Evolutionary conservation across 2,797 vertebrate genomes (phyloP).

Genomic region (Esox masquinongy): DNA sequence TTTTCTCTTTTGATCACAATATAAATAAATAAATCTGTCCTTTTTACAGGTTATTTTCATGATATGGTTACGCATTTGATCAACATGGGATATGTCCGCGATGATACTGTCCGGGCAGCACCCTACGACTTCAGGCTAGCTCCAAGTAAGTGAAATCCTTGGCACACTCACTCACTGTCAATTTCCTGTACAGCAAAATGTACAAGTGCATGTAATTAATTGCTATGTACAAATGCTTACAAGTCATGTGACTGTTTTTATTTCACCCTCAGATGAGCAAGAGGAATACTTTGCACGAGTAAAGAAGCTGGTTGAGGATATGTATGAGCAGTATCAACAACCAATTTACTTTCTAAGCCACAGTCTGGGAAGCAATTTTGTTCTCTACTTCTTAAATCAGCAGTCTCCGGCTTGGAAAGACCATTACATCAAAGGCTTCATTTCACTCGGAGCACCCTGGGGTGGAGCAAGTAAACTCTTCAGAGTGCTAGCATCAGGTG

Average conservation of each 20-base stretch:
- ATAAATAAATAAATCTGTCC: background rate
- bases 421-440: slow-evolving; percentile 87
- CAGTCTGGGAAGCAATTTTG: slow-evolving; percentile 90
- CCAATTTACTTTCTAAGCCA: slow-evolving; percentile 88
- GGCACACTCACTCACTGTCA: background rate
- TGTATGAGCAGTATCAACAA: slow-evolving; percentile 80
- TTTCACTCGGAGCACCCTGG: slow-evolving; percentile 93
- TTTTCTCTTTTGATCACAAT: background rate
- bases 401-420: slow-evolving; percentile 93
- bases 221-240: background rate
- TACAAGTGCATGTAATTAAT: background rate
- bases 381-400: slow-evolving; percentile 91
- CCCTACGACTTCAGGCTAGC: slow-evolving; percentile 95
- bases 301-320: slow-evolving; percentile 86
- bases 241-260: background rate
- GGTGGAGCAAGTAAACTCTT: slow-evolving; percentile 88
- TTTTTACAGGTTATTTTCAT: slow-evolving; percentile 85
- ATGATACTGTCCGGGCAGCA: slow-evolving; percentile 89
- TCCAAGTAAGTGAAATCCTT: slow-evolving; percentile 81
- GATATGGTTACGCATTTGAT: slow-evolving; percentile 93
- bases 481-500: slow-evolving; percentile 87
- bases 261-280: slow-evolving; percentile 81
- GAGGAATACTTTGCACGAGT: slow-evolving; percentile 83
- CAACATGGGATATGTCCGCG: slow-evolving; percentile 86
- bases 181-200: background rate